These are phyloP conservation scores for Hedychridium roseum DNA, from an alignment of 2,888 invertebrate species.

Conservation along the genomic window DNA sequence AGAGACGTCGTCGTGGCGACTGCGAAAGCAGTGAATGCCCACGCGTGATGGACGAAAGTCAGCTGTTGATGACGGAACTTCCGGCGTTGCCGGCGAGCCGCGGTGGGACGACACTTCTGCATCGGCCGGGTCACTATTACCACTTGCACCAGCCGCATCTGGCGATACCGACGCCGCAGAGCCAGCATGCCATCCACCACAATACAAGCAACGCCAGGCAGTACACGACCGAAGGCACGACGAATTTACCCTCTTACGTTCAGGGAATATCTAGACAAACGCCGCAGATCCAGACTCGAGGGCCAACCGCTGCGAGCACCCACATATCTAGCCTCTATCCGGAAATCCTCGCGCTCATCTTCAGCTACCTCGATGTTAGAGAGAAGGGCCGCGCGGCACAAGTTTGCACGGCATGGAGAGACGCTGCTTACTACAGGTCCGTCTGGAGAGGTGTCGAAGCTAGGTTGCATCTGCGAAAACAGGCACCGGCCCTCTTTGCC, in stretches of 20 bases:
- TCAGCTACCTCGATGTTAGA: constrained; percentile 85
- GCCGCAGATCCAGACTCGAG: constrained; percentile 17
- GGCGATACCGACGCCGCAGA: constrained; percentile 49
- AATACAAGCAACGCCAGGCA: constrained; percentile 41
- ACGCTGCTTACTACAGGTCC: constrained; percentile 89
- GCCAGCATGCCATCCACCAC: constrained; percentile 34
- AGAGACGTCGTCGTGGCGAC: not conserved
- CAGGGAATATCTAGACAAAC: constrained; percentile 38
- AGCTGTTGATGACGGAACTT: constrained; percentile 69
- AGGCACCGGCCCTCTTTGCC: constrained; percentile 84
- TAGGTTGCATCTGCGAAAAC: constrained; percentile 83
- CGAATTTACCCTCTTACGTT: constrained; percentile 33
- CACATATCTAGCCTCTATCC: constrained; percentile 91
- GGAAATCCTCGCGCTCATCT: constrained; percentile 91
- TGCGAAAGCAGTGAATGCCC: not conserved
- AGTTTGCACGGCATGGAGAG: constrained; percentile 89
- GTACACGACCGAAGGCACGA: constrained; percentile 67
- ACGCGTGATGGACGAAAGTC: constrained; percentile 70
- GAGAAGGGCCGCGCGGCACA: constrained; percentile 92
- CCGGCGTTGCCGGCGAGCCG: constrained; percentile 67
- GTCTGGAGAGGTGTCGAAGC: constrained; percentile 96
- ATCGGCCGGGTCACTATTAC: constrained; percentile 66
- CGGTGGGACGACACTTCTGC: constrained; percentile 62
- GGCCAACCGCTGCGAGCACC: constrained; percentile 38
- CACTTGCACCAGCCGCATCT: constrained; percentile 64